Evolutionary conservation across 1,140 invertebrate genomes (phyloP).

Genomic region (Meloidogyne exigua): DNA sequence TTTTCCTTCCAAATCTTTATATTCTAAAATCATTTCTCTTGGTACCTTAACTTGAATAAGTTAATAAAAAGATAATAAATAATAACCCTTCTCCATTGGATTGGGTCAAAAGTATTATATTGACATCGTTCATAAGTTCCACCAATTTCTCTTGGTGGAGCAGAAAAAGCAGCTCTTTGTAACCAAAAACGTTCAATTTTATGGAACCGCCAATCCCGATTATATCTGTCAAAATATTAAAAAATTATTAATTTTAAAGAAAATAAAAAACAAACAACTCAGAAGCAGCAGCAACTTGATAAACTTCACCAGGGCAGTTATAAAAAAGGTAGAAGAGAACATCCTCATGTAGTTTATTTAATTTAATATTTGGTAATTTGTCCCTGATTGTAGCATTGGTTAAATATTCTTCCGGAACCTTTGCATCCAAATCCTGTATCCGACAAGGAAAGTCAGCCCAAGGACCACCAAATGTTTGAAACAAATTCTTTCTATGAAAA

Average conservation of each 20-base stretch:
- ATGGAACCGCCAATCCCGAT: conserved; percentile 97
- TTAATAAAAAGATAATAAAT: conserved; percentile 17
- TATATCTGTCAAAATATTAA: conserved; percentile 71
- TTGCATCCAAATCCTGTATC: conserved; percentile 90
- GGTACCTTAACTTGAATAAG: conserved; percentile 48
- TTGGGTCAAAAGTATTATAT: conserved; percentile 97
- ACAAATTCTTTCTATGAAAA: conserved; percentile 72
- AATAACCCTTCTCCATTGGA: conserved; percentile 66
- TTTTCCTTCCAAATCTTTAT: conserved; percentile 55
- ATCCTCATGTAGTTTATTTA: conserved; percentile 96
- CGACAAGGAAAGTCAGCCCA: conserved; percentile 95
- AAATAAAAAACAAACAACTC: conserved; percentile 80
- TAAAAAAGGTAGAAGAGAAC: conserved; percentile 98
- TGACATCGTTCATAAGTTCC: conserved; percentile 91
- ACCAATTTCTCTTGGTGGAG: conserved; percentile 75
- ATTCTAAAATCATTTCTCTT: conserved; percentile 57
- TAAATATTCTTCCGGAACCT: conserved; percentile 96
- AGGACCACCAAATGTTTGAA: conserved; percentile 93
- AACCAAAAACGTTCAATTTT: conserved; percentile 99
- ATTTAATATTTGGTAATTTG: conserved; percentile 85
- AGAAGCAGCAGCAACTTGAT: conserved; percentile 89
- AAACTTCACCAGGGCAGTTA: conserved; percentile 92
- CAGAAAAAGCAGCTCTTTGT: conserved; percentile 74
- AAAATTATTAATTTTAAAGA: not conserved
- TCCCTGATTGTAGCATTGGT: conserved; percentile 74